These are phyloP conservation scores for Actinemys pallida DNA, from an alignment of 2,113 vertebrate genomes.

Conservation along the genomic window DNA sequence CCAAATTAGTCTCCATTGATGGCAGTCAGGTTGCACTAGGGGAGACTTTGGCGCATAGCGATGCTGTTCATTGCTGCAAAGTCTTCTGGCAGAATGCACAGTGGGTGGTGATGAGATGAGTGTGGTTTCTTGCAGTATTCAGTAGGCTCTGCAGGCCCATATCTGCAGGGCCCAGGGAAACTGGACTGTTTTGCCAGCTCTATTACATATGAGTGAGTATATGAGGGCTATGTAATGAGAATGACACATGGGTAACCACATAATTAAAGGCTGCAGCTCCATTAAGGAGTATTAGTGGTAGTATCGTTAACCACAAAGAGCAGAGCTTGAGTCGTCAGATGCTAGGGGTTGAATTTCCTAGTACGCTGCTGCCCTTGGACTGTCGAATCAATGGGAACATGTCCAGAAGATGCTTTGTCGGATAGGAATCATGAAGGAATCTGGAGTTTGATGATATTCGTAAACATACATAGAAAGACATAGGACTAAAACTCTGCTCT, in stretches of 20 bases:
- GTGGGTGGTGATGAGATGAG: conserved; percentile 32
- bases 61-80: conserved; percentile 38
- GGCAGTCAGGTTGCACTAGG: conserved; percentile 8
- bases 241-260: conserved; percentile 35
- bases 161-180: background rate
- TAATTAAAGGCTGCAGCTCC: conserved; percentile 32
- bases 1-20: conserved; percentile 11
- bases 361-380: background rate
- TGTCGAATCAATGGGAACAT: conserved; percentile 8
- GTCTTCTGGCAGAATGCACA: background rate
- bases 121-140: background rate
- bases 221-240: conserved; percentile 21
- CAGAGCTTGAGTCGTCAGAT: conserved; percentile 20
- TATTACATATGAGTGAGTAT: conserved; percentile 51
- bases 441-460: background rate
- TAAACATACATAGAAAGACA: background rate
- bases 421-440: background rate
- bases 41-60: conserved; percentile 37
- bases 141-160: conserved; percentile 7
- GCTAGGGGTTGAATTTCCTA: conserved; percentile 50
- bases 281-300: background rate
- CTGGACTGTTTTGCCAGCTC: conserved; percentile 49
- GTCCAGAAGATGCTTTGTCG: conserved; percentile 28
- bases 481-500: background rate
- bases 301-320: conserved; percentile 22